These are phyloP conservation scores for Pristionchus pacificus DNA, from an alignment of 1,140 invertebrate genomes.

Conservation along the genomic window DNA sequence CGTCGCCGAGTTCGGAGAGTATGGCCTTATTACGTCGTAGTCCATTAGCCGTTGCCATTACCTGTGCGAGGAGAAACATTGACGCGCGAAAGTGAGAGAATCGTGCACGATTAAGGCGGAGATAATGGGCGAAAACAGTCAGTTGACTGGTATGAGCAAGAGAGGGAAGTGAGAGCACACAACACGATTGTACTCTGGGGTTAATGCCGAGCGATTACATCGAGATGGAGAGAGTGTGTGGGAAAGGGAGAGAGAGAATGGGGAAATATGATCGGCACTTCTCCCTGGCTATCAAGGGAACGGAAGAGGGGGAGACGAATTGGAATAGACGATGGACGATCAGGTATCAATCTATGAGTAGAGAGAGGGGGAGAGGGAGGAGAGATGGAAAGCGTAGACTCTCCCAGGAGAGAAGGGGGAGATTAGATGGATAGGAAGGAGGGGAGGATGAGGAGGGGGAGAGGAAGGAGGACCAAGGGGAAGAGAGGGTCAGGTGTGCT, in stretches of 20 bases:
- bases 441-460: not conserved
- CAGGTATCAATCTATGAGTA: no score
- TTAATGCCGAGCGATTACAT: no score
- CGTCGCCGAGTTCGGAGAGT: not conserved
- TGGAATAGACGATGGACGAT: not conserved
- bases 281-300: not conserved
- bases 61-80: no score
- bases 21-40: not conserved
- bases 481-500: not conserved
- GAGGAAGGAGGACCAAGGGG: not conserved
- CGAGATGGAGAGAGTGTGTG: no score
- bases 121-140: no score
- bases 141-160: no score
- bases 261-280: not conserved
- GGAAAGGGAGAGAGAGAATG: not conserved
- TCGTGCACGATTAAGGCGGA: no score
- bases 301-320: not conserved
- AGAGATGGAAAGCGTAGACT: not conserved
- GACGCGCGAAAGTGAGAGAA: no score
- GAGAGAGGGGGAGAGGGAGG: not conserved
- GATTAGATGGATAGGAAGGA: not conserved
- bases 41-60: no score
- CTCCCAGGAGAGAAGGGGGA: not conserved
- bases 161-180: no score
- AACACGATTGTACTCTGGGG: no score